Base-by-base conservation (phyloP, 1,140 invertebrate species). In the Myzus persicae region DNA sequence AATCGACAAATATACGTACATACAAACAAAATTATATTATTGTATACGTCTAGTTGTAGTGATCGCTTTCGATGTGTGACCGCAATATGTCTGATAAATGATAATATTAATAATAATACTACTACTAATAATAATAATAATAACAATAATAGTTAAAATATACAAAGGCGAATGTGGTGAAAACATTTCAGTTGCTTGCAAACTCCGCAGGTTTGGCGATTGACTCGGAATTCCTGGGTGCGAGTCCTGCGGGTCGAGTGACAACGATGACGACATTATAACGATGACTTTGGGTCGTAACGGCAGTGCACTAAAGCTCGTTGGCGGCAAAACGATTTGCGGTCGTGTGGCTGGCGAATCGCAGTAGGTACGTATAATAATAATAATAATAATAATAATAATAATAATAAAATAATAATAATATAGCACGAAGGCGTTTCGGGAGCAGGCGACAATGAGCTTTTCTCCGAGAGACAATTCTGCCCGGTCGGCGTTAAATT, bases 301-400 rank as follows among this genome's bases (percentile, higher is more conserved):
- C 81, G 22, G 22, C 14, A 20, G 22, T 38, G 22, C 8, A 40
- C 81, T 9, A 82, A 38, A 82, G 59, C 4, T 76, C 11, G 81
- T 82, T 40, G 8, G 36, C 9, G 36, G 26, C 82, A 85, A 42
- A 40, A 85, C 38, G 40, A 85, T 85, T 42, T 31, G 40, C 9
- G 36, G 36, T 85, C 22, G 22, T 24, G 24, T 11, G 24, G 82
- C 40, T 14, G 14, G 59, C 14, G 59, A 76, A 5, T 76, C 59
- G n/a, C 14, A 18, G 59, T n/a, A 36, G 14, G 59, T 76, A n/a
- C 14, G 59, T 76, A 76, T 76, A 18, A 76, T n/a, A n/a, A 76
- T 76, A 67, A 67, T n/a, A 67, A 67, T 76, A 67, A 67, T n/a
- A 67, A 67, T 59, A 67, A 54, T 54, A 54, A 51, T 48, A 48